These are phyloP conservation scores for Mycteria americana DNA, from an alignment of 2,797 vertebrate species.

Conservation along the genomic window DNA sequence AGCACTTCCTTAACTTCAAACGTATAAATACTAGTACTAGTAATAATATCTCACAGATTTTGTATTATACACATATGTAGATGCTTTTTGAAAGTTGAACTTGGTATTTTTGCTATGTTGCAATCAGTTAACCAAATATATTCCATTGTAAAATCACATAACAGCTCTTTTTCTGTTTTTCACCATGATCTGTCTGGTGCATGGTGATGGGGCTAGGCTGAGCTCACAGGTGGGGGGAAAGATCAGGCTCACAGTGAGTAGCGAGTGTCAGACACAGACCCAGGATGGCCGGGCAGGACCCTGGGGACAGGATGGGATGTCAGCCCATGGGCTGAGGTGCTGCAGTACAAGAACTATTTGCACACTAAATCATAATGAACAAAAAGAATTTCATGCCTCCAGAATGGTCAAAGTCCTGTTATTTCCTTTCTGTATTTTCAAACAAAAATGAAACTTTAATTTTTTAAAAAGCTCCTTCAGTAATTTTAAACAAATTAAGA, in stretches of 20 bases:
- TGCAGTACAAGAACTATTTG: neutral
- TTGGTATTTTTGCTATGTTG: neutral
- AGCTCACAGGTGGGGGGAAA: accelerated
- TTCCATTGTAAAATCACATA: neutral
- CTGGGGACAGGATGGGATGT: neutral
- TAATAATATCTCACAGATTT: neutral
- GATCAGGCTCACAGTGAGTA: neutral
- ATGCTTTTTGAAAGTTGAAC: neutral
- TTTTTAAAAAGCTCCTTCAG: neutral
- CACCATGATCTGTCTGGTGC: neutral
- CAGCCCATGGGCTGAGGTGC: neutral
- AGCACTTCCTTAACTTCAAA: neutral
- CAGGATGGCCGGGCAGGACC: neutral
- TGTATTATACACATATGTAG: neutral
- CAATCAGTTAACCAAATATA: neutral
- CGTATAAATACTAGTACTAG: accelerated
- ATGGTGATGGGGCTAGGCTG: neutral
- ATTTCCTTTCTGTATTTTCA: neutral
- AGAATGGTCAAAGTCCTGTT: accelerated
- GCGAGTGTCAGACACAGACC: neutral
- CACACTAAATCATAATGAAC: neutral
- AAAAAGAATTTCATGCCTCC: neutral
- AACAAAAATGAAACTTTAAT: neutral
- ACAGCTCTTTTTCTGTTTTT: neutral
- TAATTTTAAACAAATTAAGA: neutral